Conservation (phyloP, 2,113 vertebrate genomes). For the Hemicordylus capensis region DNA sequence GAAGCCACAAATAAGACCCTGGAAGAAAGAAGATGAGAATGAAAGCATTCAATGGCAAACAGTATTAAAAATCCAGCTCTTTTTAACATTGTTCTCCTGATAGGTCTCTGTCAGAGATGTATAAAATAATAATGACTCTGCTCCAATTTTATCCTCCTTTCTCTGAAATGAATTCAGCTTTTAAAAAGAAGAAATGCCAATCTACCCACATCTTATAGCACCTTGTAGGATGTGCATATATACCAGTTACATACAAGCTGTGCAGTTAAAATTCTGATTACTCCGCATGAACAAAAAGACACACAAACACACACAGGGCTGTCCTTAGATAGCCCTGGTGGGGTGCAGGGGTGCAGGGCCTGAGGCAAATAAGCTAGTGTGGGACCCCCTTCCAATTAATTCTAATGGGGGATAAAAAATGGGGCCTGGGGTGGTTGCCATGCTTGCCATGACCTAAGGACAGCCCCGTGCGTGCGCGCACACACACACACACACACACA, state of each 20-base stretch:
- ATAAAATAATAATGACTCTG: neutral
- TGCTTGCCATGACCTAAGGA: too few relatives aligned
- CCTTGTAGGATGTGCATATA: neutral
- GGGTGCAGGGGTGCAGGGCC: too few relatives aligned
- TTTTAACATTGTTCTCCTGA: conserved; percentile 54
- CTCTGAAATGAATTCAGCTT: neutral
- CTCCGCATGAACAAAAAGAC: neutral
- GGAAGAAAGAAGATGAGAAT: conserved; percentile 55
- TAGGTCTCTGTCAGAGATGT: conserved; percentile 9
- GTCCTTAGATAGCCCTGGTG: too few relatives aligned
- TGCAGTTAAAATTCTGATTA: neutral
- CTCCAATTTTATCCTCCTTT: neutral
- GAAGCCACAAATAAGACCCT: conserved; percentile 97
- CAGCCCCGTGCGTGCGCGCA: too few relatives aligned
- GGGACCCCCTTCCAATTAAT: too few relatives aligned
- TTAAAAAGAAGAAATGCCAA: neutral
- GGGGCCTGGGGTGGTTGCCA: too few relatives aligned
- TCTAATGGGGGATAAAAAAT: too few relatives aligned
- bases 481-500: too few relatives aligned
- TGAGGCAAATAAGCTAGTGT: too few relatives aligned
- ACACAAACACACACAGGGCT: too few relatives aligned
- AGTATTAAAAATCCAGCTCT: conserved; percentile 52
- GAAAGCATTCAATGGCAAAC: conserved; percentile 63
- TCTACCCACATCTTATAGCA: neutral
- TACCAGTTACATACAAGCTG: neutral